Conservation (phyloP, 1,140 invertebrate species). For the Ruditapes philippinarum region DNA sequence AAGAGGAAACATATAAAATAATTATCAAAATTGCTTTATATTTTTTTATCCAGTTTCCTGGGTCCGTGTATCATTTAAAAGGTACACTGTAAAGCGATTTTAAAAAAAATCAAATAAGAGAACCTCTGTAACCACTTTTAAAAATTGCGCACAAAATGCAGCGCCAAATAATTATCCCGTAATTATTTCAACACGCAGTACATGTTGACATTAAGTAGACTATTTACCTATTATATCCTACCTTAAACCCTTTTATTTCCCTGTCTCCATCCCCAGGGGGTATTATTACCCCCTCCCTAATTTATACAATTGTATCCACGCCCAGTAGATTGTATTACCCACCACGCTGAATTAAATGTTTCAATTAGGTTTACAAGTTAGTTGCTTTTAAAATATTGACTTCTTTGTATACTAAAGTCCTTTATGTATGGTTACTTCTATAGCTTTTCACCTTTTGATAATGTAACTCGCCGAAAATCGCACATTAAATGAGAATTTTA, state of each 20-base stretch:
- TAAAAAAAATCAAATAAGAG: too few species aligned
- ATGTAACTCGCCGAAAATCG: conserved; percentile 47
- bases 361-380: conserved; percentile 53
- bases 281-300: conserved; percentile 45
- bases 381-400: conserved; percentile 47
- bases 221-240: conserved; percentile 49
- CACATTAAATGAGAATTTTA: conserved; percentile 50
- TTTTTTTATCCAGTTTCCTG: too few species aligned
- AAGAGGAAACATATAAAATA: too few species aligned
- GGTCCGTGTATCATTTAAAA: too few species aligned
- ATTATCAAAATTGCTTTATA: too few species aligned
- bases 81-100: too few species aligned
- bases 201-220: conserved; percentile 53
- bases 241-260: conserved; percentile 46
- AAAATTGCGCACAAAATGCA: too few species aligned
- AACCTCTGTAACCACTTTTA: too few species aligned
- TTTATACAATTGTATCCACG: conserved; percentile 22
- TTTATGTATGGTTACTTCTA: conserved; percentile 29
- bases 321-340: conserved; percentile 25
- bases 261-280: conserved; percentile 28
- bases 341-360: conserved; percentile 6
- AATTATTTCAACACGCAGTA: conserved; percentile 25
- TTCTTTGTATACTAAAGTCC: not conserved
- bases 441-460: conserved; percentile 61
- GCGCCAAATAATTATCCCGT: not conserved